Evolutionary conservation across 2,797 vertebrate genomes (phyloP).

Genomic region (Siniperca obscura): DNA sequence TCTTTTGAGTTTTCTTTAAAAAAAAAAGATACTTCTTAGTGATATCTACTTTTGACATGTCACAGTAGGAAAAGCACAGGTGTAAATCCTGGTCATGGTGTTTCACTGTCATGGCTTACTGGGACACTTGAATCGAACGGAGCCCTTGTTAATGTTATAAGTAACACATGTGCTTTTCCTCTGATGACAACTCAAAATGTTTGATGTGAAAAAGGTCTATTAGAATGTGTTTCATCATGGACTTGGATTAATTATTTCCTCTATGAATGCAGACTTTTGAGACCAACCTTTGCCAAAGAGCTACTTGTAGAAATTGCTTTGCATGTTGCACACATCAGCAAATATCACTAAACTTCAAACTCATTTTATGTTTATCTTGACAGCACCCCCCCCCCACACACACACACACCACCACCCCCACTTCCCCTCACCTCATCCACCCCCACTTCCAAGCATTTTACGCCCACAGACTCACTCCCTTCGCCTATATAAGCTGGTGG

Average conservation of each 20-base stretch:
- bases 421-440: not conserved
- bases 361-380: conserved; percentile 34
- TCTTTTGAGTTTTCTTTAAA: not conserved
- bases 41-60: not conserved
- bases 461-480: conserved; percentile 43
- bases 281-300: not conserved
- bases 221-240: not conserved
- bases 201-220: not conserved
- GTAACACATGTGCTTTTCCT: not conserved
- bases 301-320: conserved; percentile 4
- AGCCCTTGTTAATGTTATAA: not conserved
- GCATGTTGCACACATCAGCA: conserved; percentile 10
- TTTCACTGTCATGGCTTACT: not conserved
- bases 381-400: not conserved
- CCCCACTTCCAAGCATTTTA: conserved; percentile 35
- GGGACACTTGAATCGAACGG: not conserved
- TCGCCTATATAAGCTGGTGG: conserved; percentile 47
- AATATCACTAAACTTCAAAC: conserved; percentile 23
- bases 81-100: not conserved
- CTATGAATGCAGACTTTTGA: not conserved
- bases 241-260: not conserved
- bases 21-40: not conserved
- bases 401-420: not conserved
- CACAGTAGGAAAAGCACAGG: not conserved
- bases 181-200: not conserved